Evolutionary conservation across 2,888 invertebrate genomes (phyloP).

Genomic region (Amphipyra berbera): DNA sequence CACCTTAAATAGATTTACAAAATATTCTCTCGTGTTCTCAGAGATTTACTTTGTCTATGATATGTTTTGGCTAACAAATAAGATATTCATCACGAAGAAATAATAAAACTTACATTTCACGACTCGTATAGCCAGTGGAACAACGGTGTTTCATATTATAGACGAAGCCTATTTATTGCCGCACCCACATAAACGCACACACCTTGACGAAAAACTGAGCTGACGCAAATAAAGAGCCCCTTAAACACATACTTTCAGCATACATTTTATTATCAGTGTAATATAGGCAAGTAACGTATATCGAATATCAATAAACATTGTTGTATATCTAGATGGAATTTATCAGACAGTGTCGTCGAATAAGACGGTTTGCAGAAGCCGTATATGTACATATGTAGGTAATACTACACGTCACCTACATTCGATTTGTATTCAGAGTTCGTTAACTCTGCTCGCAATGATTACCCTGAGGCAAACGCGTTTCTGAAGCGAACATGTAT

Average conservation of each 20-base stretch:
- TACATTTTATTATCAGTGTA: constrained; percentile 50
- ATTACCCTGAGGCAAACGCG: constrained; percentile 75
- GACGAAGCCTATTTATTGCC: constrained; percentile 11
- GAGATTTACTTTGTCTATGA: too few species aligned
- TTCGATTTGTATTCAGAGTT: constrained; percentile 83
- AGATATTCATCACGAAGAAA: constrained; percentile 10
- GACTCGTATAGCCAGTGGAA: constrained; percentile 23
- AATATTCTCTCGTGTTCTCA: too few species aligned
- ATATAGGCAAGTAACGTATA: constrained; percentile 36
- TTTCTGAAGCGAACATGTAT: constrained; percentile 55
- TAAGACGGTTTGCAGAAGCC: constrained; percentile 36
- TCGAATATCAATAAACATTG: constrained; percentile 52
- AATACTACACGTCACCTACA: constrained; percentile 64
- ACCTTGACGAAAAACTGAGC: constrained; percentile 41
- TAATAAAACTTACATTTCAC: constrained; percentile 28
- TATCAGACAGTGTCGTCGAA: constrained; percentile 34
- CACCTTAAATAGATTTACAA: too few species aligned
- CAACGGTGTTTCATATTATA: constrained; percentile 32
- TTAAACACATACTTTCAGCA: constrained; percentile 31
- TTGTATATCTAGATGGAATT: constrained; percentile 42
- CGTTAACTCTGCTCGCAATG: constrained; percentile 79
- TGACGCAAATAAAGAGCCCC: constrained; percentile 32
- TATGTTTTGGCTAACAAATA: too few species aligned
- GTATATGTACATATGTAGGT: constrained; percentile 32
- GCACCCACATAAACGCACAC: constrained; percentile 24